phyloP scores from a whole-genome alignment of 2,888 invertebrate genomes.

The Apotomis turbidana region DNA sequence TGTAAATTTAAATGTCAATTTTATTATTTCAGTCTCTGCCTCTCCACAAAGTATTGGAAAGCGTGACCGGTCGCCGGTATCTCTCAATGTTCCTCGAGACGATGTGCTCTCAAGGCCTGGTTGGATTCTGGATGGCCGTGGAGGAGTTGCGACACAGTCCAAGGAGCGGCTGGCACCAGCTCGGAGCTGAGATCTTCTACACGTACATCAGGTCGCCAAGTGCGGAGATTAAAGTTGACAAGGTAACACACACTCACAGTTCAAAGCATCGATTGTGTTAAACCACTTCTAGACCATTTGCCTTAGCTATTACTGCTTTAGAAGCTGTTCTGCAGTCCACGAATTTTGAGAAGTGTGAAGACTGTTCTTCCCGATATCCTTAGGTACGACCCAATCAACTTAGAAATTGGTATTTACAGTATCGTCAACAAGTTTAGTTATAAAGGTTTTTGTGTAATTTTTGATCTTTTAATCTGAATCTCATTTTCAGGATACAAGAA shows the following conservation, averaged over 20 bases:
- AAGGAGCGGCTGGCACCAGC: slow-evolving; percentile 91
- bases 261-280: too few relatives aligned
- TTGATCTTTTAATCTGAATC: neutral
- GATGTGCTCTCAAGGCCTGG: slow-evolving; percentile 91
- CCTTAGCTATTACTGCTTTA: neutral
- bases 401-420: too few relatives aligned
- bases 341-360: too few relatives aligned
- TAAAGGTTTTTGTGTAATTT: neutral
- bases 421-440: too few relatives aligned
- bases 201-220: slow-evolving; percentile 92
- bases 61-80: slow-evolving; percentile 90
- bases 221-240: slow-evolving; percentile 92
- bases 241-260: too few relatives aligned
- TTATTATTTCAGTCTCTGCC: slow-evolving; percentile 85
- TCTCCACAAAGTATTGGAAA: slow-evolving; percentile 89
- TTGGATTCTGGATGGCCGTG: slow-evolving; percentile 94
- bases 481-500: slow-evolving; percentile 84
- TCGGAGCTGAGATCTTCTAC: slow-evolving; percentile 96
- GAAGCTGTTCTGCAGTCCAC: too few relatives aligned
- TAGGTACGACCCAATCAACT: too few relatives aligned
- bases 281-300: too few relatives aligned
- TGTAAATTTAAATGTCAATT: neutral
- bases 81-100: slow-evolving; percentile 92
- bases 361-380: too few relatives aligned
- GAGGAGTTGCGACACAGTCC: slow-evolving; percentile 92